Percentiles rank a stretch among this genome's conserved stretches.
These are phyloP conservation scores for Leptodactylus fuscus DNA, from an alignment of 2,113 vertebrate species.

Conservation along the genomic window DNA sequence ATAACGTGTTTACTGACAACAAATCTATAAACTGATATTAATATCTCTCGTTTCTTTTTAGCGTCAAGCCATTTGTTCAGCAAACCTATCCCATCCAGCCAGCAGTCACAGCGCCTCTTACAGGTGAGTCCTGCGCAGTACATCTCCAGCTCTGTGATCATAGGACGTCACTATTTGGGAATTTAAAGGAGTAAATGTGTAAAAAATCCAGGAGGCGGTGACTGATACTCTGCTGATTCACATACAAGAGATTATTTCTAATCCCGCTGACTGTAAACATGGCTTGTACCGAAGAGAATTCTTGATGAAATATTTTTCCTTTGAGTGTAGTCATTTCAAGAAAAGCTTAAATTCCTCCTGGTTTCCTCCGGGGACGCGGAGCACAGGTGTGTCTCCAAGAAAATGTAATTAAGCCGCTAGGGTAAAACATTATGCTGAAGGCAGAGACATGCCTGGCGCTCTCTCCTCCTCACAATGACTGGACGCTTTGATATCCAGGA, in stretches of 20 bases:
- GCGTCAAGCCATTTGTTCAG: slow-evolving; percentile 96
- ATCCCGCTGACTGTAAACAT: background rate
- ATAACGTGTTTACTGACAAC: too few species aligned
- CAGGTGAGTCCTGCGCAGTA: slow-evolving; percentile 79
- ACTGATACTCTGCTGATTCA: background rate
- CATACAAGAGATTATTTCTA: background rate
- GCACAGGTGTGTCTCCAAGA: slow-evolving; percentile 40
- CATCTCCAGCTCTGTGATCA: background rate
- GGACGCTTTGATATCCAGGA: background rate
- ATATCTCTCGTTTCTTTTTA: slow-evolving; percentile 63
- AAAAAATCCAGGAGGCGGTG: background rate
- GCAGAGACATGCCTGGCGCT: background rate
- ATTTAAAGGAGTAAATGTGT: too few species aligned
- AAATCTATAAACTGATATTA: background rate
- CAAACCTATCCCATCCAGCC: slow-evolving; percentile 96
- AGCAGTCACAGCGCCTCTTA: slow-evolving; percentile 91
- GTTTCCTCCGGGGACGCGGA: background rate
- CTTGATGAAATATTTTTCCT: slow-evolving; percentile 44
- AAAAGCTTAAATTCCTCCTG: slow-evolving; percentile 35
- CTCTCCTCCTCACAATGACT: background rate
- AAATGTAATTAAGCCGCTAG: slow-evolving; percentile 46
- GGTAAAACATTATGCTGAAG: background rate
- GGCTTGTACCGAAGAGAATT: background rate
- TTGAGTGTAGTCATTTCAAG: slow-evolving; percentile 52
- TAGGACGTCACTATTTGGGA: background rate